These are phyloP conservation scores for Nomada fucata DNA, from an alignment of 2,888 invertebrate genomes.

Conservation along the genomic window DNA sequence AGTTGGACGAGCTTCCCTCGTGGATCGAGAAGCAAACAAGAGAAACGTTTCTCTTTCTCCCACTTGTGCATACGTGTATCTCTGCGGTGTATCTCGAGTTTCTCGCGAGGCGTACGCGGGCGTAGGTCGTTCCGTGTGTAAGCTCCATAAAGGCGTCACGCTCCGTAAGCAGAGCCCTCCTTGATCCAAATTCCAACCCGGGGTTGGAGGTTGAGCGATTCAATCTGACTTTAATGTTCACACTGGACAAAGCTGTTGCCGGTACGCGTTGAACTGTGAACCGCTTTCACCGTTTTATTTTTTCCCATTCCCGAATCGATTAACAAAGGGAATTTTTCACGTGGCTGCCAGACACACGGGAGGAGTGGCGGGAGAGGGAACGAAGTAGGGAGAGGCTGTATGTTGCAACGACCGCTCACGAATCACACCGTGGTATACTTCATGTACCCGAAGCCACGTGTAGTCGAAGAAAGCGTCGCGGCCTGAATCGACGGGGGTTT, in stretches of 20 bases:
- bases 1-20: constrained; percentile 31
- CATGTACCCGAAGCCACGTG: constrained; percentile 33
- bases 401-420: constrained; percentile 56
- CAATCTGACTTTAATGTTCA: constrained; percentile 72
- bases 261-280: constrained; percentile 63
- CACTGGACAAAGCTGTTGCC: constrained; percentile 62
- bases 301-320: constrained; percentile 54
- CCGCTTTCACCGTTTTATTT: constrained; percentile 59
- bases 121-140: constrained; percentile 68
- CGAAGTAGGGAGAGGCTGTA: neutral
- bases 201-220: constrained; percentile 79
- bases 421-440: constrained; percentile 48
- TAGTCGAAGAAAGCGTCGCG: constrained; percentile 32
- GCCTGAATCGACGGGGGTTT: constrained; percentile 27
- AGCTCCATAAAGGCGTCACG: constrained; percentile 76
- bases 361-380: neutral
- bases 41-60: neutral
- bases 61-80: constrained; percentile 21
- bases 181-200: constrained; percentile 81
- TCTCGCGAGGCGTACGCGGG: constrained; percentile 50
- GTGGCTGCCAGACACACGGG: neutral
- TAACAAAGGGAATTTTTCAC: constrained; percentile 60
- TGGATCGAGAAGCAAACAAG: constrained; percentile 2
- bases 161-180: constrained; percentile 77
- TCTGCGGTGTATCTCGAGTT: constrained; percentile 50